A percentile compares a stretch with the other conserved stretches of the same genome.
phyloP scores from a whole-genome alignment of 2,113 vertebrate species.

The Gobio gobio region DNA sequence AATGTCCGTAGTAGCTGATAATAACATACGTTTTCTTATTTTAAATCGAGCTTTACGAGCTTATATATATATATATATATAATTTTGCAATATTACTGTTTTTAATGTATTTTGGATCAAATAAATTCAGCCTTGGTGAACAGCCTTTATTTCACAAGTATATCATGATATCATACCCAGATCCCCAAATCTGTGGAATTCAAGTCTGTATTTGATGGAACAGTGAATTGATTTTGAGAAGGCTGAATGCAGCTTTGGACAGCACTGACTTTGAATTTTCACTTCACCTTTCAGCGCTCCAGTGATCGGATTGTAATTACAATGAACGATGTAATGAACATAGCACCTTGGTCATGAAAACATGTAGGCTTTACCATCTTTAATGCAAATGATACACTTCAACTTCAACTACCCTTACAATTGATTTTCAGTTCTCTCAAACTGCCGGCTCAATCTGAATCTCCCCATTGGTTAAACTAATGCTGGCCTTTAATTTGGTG shows the following conservation, averaged over 20 bases:
- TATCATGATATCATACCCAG: neutral
- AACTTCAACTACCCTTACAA: conserved; percentile 4
- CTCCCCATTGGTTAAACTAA: conserved; percentile 48
- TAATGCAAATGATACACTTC: neutral
- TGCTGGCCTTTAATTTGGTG: conserved; percentile 53
- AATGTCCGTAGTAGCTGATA: no score
- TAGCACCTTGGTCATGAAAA: conserved; percentile 5
- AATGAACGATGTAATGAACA: conserved; percentile 28
- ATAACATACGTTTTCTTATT: no score
- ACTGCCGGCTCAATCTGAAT: conserved; percentile 41
- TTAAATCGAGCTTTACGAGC: no score
- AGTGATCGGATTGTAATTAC: neutral
- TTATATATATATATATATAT: no score
- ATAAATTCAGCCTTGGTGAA: neutral
- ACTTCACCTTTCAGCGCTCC: neutral
- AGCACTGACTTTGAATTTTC: neutral
- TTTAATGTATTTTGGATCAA: neutral
- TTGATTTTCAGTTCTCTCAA: conserved; percentile 31
- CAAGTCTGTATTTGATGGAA: conserved; percentile 1
- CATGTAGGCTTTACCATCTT: neutral
- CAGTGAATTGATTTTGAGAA: neutral
- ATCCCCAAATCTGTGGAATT: neutral
- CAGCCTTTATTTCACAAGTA: neutral
- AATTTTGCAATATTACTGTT: neutral
- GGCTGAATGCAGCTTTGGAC: neutral